Evolutionary conservation across 2,797 vertebrate species (phyloP).

Genomic region (Microctenopoma stevenorrisi): DNA sequence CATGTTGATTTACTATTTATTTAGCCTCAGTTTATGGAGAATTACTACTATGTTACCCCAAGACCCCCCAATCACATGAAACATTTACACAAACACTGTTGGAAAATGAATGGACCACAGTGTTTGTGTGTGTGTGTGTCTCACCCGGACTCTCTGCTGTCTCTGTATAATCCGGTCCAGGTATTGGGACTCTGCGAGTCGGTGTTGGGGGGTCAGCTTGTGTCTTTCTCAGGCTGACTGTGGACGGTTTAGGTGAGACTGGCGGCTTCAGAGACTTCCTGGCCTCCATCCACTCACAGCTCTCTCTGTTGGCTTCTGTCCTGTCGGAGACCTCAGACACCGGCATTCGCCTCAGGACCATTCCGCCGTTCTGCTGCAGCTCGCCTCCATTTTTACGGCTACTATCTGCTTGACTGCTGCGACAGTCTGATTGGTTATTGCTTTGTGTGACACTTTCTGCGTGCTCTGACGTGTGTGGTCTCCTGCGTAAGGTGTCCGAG

Average conservation of each 20-base stretch:
- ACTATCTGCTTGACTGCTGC: conserved; percentile 33
- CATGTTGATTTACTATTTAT: too few species aligned
- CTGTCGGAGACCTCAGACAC: conserved; percentile 82
- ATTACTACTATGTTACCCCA: too few species aligned
- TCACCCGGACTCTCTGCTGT: conserved; percentile 87
- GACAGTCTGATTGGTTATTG: conserved; percentile 63
- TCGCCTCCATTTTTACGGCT: conserved; percentile 41
- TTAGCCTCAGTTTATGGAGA: too few species aligned
- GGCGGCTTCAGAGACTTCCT: conserved; percentile 90
- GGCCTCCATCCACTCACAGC: conserved; percentile 81
- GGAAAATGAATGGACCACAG: neutral
- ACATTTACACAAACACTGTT: too few species aligned
- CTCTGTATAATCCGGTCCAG: conserved; percentile 84
- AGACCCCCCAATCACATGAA: too few species aligned
- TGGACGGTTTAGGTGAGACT: conserved; percentile 91
- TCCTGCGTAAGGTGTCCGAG: conserved; percentile 89
- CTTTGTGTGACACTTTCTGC: conserved; percentile 48
- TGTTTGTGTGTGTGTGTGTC: conserved; percentile 18
- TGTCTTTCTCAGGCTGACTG: conserved; percentile 79
- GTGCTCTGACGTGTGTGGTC: conserved; percentile 69
- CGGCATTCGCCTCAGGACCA: conserved; percentile 81
- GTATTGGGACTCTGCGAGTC: conserved; percentile 89
- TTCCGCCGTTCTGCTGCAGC: conserved; percentile 73
- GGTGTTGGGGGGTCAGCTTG: conserved; percentile 86
- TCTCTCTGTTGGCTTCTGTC: conserved; percentile 66